Percentiles rank a stretch among this genome's conserved stretches.
Conservation (phyloP, 37 sponge, comb jelly and placozoan species). For the Axinella damicornis region DNA sequence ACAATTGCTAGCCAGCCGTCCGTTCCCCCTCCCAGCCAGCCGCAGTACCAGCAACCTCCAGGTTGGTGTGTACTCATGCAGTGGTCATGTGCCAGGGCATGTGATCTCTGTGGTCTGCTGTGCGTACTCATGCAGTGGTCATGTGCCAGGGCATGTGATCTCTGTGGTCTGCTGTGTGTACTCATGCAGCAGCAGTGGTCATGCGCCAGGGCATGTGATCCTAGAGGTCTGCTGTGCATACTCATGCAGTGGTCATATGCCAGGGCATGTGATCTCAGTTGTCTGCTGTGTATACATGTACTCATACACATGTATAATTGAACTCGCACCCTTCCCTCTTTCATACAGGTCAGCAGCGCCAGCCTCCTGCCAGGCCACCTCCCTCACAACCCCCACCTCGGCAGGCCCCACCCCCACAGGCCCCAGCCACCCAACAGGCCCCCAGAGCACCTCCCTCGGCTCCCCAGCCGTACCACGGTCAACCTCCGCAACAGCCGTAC, state of each 20-base stretch:
- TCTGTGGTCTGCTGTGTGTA: no score
- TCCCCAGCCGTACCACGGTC: constrained; percentile 23
- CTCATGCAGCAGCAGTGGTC: no score
- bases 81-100: no score
- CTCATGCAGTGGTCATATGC: no score
- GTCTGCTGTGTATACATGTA: no score
- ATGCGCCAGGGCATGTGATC: no score
- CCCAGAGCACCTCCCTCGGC: constrained; percentile 39
- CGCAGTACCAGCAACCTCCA: constrained; percentile 53
- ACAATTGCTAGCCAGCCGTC: constrained; percentile 42
- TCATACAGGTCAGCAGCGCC: constrained; percentile 30
- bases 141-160: not conserved
- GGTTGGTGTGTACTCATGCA: no score
- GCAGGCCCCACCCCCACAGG: not conserved
- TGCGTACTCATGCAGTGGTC: no score
- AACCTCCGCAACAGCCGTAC: constrained; percentile 31
- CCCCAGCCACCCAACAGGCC: constrained; percentile 14
- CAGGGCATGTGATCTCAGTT: not conserved
- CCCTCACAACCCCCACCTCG: not conserved
- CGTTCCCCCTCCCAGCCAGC: constrained; percentile 14
- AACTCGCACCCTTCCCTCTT: not conserved
- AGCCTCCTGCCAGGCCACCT: constrained; percentile 31
- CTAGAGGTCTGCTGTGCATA: no score
- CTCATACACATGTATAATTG: no score
- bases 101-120: no score